phyloP scores from a whole-genome alignment of 2,888 invertebrate species.

The Arenicola marina region DNA sequence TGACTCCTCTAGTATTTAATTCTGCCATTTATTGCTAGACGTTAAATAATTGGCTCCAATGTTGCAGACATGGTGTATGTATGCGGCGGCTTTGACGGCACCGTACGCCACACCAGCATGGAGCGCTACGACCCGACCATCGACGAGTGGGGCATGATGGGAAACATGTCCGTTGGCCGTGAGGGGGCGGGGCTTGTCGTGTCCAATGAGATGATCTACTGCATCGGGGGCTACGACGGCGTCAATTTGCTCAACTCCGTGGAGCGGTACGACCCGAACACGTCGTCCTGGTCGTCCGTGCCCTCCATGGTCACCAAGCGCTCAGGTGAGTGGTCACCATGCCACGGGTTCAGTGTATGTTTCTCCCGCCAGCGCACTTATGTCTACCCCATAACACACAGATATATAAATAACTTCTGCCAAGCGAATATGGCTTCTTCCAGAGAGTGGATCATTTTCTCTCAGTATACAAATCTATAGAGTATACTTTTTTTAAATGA shows the following conservation, averaged over 20 bases:
- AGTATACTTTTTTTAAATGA: too few species aligned
- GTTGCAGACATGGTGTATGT: constrained; percentile 55
- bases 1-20: too few species aligned
- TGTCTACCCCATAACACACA: too few species aligned
- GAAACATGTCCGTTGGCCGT: constrained; percentile 41
- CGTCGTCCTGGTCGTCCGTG: constrained; percentile 49
- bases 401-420: too few species aligned
- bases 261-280: constrained; percentile 51
- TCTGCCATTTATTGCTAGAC: too few species aligned
- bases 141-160: constrained; percentile 54
- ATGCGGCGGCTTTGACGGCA: constrained; percentile 60
- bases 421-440: too few species aligned
- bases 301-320: constrained; percentile 55
- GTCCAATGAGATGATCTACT: constrained; percentile 55
- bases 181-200: constrained; percentile 60
- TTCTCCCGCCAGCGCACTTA: too few species aligned
- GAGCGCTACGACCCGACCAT: constrained; percentile 54
- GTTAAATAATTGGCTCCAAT: too few species aligned
- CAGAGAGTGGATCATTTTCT: too few species aligned
- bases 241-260: constrained; percentile 56
- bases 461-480: too few species aligned
- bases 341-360: not conserved
- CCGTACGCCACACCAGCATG: constrained; percentile 54
- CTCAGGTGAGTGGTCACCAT: constrained; percentile 41
- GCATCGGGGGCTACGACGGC: constrained; percentile 59